Percentiles rank a stretch among this genome's conserved stretches.
These are phyloP conservation scores for Uropetala carovei DNA, from an alignment of 2,888 invertebrate genomes.

Conservation along the genomic window DNA sequence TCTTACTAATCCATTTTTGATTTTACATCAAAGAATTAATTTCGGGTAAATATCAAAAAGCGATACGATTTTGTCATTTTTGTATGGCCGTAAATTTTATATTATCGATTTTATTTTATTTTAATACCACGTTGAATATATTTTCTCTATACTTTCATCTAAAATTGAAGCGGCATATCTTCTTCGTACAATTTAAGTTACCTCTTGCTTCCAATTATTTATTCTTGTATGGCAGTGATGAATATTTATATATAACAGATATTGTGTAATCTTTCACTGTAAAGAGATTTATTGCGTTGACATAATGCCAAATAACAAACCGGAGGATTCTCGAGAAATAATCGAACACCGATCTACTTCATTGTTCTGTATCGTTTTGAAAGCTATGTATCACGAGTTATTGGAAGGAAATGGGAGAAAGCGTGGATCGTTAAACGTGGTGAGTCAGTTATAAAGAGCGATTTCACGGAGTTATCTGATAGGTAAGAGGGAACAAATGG, in stretches of 20 bases:
- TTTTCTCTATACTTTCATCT: background rate
- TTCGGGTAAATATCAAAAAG: too few relatives aligned
- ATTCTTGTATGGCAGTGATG: background rate
- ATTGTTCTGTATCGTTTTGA: background rate
- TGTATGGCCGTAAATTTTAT: background rate
- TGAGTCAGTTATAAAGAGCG: background rate
- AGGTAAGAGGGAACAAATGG: background rate
- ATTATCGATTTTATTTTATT: background rate
- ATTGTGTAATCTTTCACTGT: background rate
- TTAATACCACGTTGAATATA: background rate
- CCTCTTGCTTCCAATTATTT: background rate
- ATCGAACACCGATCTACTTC: too few relatives aligned
- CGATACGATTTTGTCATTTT: background rate
- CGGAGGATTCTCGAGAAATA: too few relatives aligned
- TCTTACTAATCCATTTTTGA: too few relatives aligned
- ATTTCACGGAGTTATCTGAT: constrained; percentile 9
- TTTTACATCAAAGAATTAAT: too few relatives aligned
- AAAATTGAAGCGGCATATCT: background rate
- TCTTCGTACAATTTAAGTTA: background rate
- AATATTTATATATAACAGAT: background rate
- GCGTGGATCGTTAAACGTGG: background rate
- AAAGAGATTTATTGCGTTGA: background rate
- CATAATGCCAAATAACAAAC: background rate
- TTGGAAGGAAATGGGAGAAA: background rate
- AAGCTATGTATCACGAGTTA: constrained; percentile 22